These are phyloP conservation scores for Antedon bifida DNA, from an alignment of 35 echinoderm and acorn worm genomes.

Conservation along the genomic window DNA sequence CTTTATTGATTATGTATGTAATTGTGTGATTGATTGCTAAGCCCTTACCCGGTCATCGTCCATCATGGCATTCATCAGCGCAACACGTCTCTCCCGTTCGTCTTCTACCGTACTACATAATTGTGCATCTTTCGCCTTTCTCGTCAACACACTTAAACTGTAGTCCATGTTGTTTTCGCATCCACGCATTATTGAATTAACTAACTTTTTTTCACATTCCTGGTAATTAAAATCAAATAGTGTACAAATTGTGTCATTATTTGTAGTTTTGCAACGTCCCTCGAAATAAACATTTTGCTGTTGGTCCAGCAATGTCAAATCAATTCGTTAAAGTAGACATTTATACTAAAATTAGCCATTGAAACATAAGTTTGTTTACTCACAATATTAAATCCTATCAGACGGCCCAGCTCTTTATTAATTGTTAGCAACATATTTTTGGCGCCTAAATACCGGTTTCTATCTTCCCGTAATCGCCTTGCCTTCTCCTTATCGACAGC, in stretches of 20 bases:
- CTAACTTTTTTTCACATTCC: slow-evolving; percentile 41
- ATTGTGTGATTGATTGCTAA: not conserved
- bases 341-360: too few species aligned
- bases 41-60: slow-evolving; percentile 31
- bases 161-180: slow-evolving; percentile 28
- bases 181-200: not conserved
- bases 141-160: slow-evolving; percentile 13
- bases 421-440: slow-evolving; percentile 16
- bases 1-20: not conserved
- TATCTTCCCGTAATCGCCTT: slow-evolving; percentile 30
- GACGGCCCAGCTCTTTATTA: slow-evolving; percentile 34
- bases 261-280: not conserved
- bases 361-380: not conserved
- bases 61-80: slow-evolving; percentile 37
- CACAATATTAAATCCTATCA: slow-evolving; percentile 17
- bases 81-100: slow-evolving; percentile 41
- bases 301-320: too few species aligned
- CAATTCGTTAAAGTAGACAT: too few species aligned
- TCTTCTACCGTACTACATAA: slow-evolving; percentile 17
- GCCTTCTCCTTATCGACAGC: slow-evolving; percentile 44
- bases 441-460: slow-evolving; percentile 17
- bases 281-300: not conserved
- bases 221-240: slow-evolving; percentile 12
- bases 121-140: slow-evolving; percentile 1
- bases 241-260: not conserved